Conservation (phyloP, 2,888 invertebrate genomes). For the Adelognathus sp. region DNA sequence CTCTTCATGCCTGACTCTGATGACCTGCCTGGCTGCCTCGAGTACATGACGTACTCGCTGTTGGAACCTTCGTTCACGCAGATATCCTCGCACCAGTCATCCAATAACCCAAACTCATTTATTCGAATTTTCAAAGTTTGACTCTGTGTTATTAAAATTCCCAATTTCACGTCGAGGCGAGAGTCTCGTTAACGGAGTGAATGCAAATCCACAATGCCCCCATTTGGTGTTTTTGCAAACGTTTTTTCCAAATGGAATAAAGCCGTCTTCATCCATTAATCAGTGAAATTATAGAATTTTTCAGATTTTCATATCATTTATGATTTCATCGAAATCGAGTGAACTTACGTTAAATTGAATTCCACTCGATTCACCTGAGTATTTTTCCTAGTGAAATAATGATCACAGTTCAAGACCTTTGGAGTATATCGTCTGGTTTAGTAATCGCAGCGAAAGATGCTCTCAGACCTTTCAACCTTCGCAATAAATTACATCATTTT, state of each 20-base stretch:
- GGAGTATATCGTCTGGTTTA: background rate
- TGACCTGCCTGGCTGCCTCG: slow-evolving; percentile 16
- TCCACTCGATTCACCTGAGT: background rate
- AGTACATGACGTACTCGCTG: slow-evolving; percentile 34
- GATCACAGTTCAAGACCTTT: background rate
- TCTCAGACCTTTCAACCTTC: background rate
- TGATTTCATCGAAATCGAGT: background rate
- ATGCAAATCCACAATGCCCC: no score
- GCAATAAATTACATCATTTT: background rate
- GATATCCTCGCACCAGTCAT: background rate
- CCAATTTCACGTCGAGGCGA: background rate
- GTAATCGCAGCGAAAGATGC: background rate
- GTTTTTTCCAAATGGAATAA: no score
- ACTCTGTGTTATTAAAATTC: background rate
- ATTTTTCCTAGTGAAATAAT: background rate
- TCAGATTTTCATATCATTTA: no score
- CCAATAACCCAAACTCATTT: background rate
- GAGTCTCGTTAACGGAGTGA: background rate
- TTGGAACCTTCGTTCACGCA: background rate
- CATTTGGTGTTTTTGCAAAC: no score
- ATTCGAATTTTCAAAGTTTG: background rate
- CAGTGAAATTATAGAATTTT: no score
- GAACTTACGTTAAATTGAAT: background rate
- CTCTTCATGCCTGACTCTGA: slow-evolving; percentile 22
- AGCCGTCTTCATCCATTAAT: no score